Evolutionary conservation across 2,113 vertebrate genomes (phyloP).

Genomic region (Cynocephalus volans): DNA sequence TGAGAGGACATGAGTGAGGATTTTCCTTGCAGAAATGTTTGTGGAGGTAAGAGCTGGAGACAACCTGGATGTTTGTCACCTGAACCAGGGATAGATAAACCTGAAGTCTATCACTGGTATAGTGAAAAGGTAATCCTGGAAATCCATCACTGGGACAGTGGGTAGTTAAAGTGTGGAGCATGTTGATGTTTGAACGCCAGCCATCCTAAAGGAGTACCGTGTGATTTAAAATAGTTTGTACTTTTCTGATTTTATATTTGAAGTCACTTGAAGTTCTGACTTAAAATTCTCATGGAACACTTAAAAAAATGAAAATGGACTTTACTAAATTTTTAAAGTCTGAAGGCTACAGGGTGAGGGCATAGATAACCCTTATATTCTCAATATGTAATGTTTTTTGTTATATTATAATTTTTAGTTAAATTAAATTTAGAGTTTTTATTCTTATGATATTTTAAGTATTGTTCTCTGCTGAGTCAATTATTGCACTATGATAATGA

Average conservation of each 20-base stretch:
- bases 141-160: background rate
- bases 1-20: background rate
- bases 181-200: background rate
- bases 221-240: background rate
- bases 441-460: background rate
- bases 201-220: background rate
- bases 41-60: background rate
- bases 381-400: background rate
- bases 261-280: background rate
- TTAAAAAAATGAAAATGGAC: background rate
- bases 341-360: background rate
- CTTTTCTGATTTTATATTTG: background rate
- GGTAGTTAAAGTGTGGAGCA: background rate
- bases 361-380: background rate
- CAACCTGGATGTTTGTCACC: background rate
- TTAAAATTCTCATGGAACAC: background rate
- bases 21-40: background rate
- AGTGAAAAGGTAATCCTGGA: background rate
- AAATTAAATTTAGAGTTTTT: background rate
- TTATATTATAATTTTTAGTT: background rate
- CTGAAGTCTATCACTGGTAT: background rate
- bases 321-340: background rate
- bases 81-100: background rate
- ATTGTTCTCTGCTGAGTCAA: background rate
- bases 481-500: background rate